Percentiles rank a stretch among this genome's conserved stretches.
phyloP scores from a whole-genome alignment of 2,113 vertebrate species.

The Myotis davidii region DNA sequence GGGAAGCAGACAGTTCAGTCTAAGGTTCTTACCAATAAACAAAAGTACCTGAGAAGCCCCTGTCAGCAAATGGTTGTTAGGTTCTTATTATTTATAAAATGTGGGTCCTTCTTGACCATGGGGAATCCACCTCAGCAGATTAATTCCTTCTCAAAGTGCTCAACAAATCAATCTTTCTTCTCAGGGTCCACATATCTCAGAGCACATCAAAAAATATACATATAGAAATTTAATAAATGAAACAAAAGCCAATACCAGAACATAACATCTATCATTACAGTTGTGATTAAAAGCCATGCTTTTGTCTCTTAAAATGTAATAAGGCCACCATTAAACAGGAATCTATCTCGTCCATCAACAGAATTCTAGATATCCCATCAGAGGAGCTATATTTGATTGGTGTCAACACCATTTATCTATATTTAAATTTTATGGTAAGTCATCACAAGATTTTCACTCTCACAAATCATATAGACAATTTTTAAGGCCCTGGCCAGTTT shows the following conservation, averaged over 20 bases:
- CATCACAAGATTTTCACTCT: neutral
- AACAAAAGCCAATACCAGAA: neutral
- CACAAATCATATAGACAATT: neutral
- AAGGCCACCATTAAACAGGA: neutral
- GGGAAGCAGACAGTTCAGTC: neutral
- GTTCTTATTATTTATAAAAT: neutral
- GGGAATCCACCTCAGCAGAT: neutral
- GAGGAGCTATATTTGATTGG: neutral
- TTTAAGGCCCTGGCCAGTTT: too few relatives aligned
- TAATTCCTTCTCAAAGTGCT: neutral
- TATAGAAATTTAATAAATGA: neutral
- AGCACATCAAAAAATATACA: neutral
- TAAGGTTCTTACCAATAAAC: neutral
- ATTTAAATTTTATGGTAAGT: neutral
- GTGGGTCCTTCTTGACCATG: neutral
- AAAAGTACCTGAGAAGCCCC: neutral
- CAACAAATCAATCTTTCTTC: neutral
- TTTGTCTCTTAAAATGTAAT: neutral
- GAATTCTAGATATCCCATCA: neutral
- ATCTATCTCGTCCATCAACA: neutral
- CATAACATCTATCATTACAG: neutral
- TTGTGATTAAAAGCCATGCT: neutral
- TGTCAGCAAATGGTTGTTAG: neutral
- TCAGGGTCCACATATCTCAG: neutral
- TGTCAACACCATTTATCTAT: neutral